A percentile compares a stretch with the other conserved stretches of the same genome.
Conservation (phyloP, 1,140 invertebrate species). For the Listronotus oregonensis region DNA sequence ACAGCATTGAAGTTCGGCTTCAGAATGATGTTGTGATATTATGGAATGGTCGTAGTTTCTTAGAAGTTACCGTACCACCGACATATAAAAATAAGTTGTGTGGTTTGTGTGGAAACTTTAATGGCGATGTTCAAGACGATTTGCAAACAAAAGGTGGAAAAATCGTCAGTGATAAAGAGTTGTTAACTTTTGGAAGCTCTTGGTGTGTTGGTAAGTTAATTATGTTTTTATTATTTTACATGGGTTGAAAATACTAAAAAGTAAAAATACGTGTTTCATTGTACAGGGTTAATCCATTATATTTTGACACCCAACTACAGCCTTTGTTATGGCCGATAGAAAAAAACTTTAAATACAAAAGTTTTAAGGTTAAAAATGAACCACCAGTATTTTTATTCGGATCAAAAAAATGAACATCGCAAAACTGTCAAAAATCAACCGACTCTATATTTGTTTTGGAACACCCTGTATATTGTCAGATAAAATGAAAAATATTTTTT, state of each 20-base stretch:
- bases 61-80: slow-evolving; percentile 86
- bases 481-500: no score
- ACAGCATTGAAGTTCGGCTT: slow-evolving; percentile 68
- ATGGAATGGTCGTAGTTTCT: slow-evolving; percentile 92
- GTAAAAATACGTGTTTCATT: slow-evolving; percentile 1
- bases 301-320: no score
- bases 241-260: neutral
- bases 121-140: slow-evolving; percentile 77
- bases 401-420: no score
- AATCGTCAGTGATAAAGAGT: slow-evolving; percentile 61
- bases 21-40: slow-evolving; percentile 80
- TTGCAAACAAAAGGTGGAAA: slow-evolving; percentile 71
- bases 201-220: slow-evolving; percentile 77
- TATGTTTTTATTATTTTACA: slow-evolving; percentile 2
- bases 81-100: slow-evolving; percentile 79
- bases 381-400: no score
- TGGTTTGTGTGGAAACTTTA: slow-evolving; percentile 95
- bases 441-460: no score
- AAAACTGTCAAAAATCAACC: no score
- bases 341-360: no score
- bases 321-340: no score
- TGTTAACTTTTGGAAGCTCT: slow-evolving; percentile 79
- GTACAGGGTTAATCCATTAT: no score
- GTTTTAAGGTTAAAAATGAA: no score
- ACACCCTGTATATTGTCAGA: no score